Percentiles rank a stretch among this genome's conserved stretches.
Evolutionary conservation across 2,113 vertebrate genomes (phyloP).

Genomic region (Megaleporinus macrocephalus): DNA sequence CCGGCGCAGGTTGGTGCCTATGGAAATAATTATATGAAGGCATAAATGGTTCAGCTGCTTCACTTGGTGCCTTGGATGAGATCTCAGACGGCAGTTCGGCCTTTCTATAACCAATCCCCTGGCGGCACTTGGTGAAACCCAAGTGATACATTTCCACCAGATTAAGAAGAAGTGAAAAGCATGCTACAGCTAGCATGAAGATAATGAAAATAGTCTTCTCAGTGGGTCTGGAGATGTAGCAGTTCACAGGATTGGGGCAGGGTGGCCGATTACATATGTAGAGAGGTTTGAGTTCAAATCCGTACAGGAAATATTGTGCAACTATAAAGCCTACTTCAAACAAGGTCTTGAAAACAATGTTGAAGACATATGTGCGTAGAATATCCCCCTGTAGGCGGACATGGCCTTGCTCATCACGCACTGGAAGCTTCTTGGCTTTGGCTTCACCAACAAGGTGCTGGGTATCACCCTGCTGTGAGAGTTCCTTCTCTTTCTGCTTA

Average conservation of each 20-base stretch:
- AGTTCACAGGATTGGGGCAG: slow-evolving; percentile 85
- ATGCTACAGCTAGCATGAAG: slow-evolving; percentile 86
- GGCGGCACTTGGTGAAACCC: slow-evolving; percentile 80
- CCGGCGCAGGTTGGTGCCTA: slow-evolving; percentile 61
- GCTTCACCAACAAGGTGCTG: slow-evolving; percentile 53
- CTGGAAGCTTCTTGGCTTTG: slow-evolving; percentile 59
- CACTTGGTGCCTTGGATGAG: slow-evolving; percentile 52
- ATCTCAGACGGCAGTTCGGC: not conserved
- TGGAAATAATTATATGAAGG: slow-evolving; percentile 74
- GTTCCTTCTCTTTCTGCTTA: slow-evolving; percentile 57
- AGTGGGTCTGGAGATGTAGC: slow-evolving; percentile 86
- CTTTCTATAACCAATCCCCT: slow-evolving; percentile 63
- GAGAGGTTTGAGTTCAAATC: slow-evolving; percentile 85
- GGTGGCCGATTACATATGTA: slow-evolving; percentile 82
- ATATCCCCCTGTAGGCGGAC: slow-evolving; percentile 81
- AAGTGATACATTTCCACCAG: slow-evolving; percentile 85
- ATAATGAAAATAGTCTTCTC: slow-evolving; percentile 90
- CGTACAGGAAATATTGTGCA: slow-evolving; percentile 83
- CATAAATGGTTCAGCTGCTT: slow-evolving; percentile 59
- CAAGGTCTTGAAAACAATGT: slow-evolving; percentile 83
- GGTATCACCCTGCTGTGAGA: slow-evolving; percentile 49
- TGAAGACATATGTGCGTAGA: slow-evolving; percentile 84
- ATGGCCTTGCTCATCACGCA: slow-evolving; percentile 65
- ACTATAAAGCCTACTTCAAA: slow-evolving; percentile 87
- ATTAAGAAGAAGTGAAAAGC: slow-evolving; percentile 84